Conservation (phyloP, 2,797 vertebrate genomes). For the Bradypodion pumilum region DNA sequence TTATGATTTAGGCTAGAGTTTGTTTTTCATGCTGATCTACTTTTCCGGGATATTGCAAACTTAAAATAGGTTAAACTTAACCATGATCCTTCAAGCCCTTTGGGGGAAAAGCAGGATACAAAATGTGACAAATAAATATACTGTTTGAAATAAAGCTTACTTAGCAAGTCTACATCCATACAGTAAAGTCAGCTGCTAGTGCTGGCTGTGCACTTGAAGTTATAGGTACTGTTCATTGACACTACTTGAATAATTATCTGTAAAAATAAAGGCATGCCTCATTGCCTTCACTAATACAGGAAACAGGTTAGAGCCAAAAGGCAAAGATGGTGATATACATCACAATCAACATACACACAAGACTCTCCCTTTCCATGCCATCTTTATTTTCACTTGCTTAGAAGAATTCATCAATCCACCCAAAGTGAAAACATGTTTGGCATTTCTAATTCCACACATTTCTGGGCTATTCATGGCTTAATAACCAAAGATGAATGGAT, state of each 20-base stretch:
- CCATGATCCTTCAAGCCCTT: background rate
- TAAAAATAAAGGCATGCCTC: conserved; percentile 8
- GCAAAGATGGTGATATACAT: conserved; percentile 3
- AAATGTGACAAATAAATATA: background rate
- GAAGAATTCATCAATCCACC: background rate
- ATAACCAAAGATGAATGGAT: conserved; percentile 20
- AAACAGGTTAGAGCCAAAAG: background rate
- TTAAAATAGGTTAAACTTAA: background rate
- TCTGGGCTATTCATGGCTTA: conserved; percentile 4
- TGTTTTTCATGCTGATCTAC: too few relatives aligned
- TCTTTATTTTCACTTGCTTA: conserved; percentile 15
- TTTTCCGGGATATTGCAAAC: background rate
- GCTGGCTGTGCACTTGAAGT: background rate
- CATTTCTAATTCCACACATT: conserved; percentile 19
- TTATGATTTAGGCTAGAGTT: too few relatives aligned
- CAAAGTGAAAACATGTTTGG: conserved; percentile 24
- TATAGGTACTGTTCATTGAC: background rate
- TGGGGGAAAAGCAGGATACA: background rate
- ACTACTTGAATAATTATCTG: conserved; percentile 2
- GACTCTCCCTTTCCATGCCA: background rate
- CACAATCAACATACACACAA: background rate
- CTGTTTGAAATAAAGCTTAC: background rate
- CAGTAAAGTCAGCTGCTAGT: background rate
- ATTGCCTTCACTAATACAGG: background rate
- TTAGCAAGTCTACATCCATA: background rate